Evolutionary conservation across 2,888 invertebrate genomes (phyloP).

Genomic region (Lasioglossum vierecki): DNA sequence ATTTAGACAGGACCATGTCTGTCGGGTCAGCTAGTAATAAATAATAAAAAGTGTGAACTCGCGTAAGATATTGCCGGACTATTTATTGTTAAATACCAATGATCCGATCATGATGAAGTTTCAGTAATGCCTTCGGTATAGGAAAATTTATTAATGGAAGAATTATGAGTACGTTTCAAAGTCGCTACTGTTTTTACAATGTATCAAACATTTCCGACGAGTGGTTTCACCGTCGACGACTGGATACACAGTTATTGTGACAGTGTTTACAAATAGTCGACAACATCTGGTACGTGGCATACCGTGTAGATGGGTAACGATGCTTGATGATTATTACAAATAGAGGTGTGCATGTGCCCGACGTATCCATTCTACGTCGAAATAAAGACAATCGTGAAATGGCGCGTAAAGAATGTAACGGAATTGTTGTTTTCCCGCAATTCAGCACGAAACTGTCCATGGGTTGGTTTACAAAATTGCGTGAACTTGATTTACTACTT

Average conservation of each 20-base stretch:
- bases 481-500: background rate
- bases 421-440: background rate
- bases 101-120: background rate
- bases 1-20: too few species aligned
- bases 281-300: background rate
- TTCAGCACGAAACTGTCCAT: background rate
- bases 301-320: background rate
- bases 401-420: background rate
- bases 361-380: background rate
- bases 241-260: background rate
- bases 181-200: background rate
- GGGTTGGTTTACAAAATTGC: background rate
- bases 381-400: background rate
- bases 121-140: background rate
- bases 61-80: background rate
- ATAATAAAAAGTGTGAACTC: background rate
- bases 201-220: background rate
- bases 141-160: background rate
- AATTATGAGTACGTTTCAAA: background rate
- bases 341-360: background rate
- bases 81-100: background rate
- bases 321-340: background rate
- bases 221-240: background rate
- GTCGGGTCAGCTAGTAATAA: too few species aligned
- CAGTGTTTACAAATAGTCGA: constrained; percentile 6